Evolutionary conservation across 2,888 invertebrate genomes (phyloP).

Genomic region (Cetonia aurata): DNA sequence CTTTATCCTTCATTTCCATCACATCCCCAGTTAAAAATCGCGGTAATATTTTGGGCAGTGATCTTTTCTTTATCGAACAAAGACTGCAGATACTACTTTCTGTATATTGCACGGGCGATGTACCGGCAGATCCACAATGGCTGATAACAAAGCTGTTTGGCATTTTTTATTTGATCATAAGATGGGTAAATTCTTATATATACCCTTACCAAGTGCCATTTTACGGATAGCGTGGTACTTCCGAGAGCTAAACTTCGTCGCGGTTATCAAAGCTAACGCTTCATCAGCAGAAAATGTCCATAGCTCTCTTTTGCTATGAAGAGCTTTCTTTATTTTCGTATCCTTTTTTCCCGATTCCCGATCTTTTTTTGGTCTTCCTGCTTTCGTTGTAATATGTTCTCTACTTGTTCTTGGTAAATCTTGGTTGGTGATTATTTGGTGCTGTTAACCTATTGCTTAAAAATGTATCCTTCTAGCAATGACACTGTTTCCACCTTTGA

Average conservation of each 20-base stretch:
- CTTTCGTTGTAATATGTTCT: too few relatives aligned
- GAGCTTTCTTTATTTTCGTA: too few relatives aligned
- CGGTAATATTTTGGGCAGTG: neutral
- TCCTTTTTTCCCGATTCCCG: too few relatives aligned
- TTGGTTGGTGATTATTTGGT: too few relatives aligned
- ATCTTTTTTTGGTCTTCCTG: too few relatives aligned
- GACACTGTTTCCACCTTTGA: too few relatives aligned
- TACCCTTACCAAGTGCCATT: neutral
- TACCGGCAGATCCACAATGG: neutral
- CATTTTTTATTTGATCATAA: neutral
- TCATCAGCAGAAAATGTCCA: too few relatives aligned
- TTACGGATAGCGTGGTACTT: neutral
- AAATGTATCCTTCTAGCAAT: too few relatives aligned
- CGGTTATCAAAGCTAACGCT: neutral
- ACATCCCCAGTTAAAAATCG: constrained; percentile 1
- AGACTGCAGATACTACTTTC: neutral
- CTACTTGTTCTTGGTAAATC: too few relatives aligned
- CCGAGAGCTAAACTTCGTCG: neutral
- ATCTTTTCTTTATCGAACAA: neutral
- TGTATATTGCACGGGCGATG: neutral
- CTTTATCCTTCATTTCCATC: neutral
- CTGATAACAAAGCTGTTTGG: constrained; percentile 1
- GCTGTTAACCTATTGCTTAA: too few relatives aligned
- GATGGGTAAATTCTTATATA: neutral
- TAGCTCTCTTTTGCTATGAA: too few relatives aligned